phyloP scores from a whole-genome alignment of 2,888 invertebrate genomes.

The Chymomyza amoena region DNA sequence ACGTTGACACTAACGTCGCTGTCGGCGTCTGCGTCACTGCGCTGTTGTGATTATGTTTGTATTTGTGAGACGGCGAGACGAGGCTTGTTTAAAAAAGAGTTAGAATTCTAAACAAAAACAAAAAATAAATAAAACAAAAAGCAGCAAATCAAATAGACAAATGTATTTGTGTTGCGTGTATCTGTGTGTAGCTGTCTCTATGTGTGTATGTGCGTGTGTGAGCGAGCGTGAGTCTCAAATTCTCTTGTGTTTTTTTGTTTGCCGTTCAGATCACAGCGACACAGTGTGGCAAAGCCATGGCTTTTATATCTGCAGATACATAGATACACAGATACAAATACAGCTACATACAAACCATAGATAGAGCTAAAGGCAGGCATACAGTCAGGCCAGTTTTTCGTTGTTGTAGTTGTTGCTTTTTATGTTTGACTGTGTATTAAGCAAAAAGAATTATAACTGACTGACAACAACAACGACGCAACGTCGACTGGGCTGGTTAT shows the following conservation, averaged over 20 bases:
- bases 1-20: no score
- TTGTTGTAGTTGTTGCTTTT: background rate
- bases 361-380: background rate
- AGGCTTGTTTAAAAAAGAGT: conserved; percentile 4
- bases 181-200: conserved; percentile 10
- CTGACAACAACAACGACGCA: conserved; percentile 8
- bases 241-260: conserved; percentile 15
- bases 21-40: no score
- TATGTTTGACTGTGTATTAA: conserved; percentile 45
- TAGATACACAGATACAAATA: no score
- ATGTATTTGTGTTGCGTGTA: conserved; percentile 2
- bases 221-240: conserved; percentile 8
- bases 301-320: no score
- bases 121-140: conserved; percentile 5
- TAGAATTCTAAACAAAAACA: conserved; percentile 2
- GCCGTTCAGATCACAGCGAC: conserved; percentile 17
- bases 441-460: conserved; percentile 32
- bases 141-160: conserved; percentile 2
- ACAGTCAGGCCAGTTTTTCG: background rate
- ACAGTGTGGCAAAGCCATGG: background rate
- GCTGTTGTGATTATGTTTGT: background rate
- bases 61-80: background rate
- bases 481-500: conserved; percentile 4
- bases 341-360: background rate
- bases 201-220: conserved; percentile 18